Evolutionary conservation across 2,888 invertebrate genomes (phyloP).

Genomic region (Trachelus troglodyta): DNA sequence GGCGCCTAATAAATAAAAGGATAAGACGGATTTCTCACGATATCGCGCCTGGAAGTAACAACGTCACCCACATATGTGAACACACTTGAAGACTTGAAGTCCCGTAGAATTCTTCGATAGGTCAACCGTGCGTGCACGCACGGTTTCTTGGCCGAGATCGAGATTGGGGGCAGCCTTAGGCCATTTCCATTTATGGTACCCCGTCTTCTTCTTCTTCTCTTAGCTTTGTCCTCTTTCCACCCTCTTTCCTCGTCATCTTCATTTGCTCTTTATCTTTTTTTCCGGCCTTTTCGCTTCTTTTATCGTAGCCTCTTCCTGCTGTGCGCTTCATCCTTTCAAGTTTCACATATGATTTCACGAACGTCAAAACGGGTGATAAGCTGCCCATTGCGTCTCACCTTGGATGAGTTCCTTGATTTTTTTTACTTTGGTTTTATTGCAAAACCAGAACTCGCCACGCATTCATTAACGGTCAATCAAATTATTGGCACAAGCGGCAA

Average conservation of each 20-base stretch:
- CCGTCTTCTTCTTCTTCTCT: slow-evolving; percentile 3
- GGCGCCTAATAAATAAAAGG: not conserved
- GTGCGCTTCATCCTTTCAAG: not conserved
- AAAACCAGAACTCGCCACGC: not conserved
- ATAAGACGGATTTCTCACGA: not conserved
- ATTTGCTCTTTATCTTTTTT: not conserved
- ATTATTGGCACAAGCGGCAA: not conserved
- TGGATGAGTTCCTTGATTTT: not conserved
- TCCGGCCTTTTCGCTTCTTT: not conserved
- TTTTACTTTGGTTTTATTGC: not conserved
- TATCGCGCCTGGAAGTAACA: not conserved
- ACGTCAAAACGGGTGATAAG: not conserved
- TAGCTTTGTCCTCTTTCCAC: not conserved
- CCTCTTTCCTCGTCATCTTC: not conserved
- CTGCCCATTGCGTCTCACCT: not conserved
- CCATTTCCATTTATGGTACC: slow-evolving; percentile 24
- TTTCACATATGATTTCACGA: not conserved
- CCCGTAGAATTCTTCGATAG: not conserved
- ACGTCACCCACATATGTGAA: not conserved
- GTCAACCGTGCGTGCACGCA: not conserved
- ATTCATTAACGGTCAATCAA: not conserved
- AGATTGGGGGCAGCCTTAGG: slow-evolving; percentile 19
- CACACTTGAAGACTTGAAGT: not conserved
- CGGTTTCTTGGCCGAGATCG: slow-evolving; percentile 14
- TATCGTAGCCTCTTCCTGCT: not conserved